Evolutionary conservation across 2,797 vertebrate genomes (phyloP).

Genomic region (Falco naumanni): DNA sequence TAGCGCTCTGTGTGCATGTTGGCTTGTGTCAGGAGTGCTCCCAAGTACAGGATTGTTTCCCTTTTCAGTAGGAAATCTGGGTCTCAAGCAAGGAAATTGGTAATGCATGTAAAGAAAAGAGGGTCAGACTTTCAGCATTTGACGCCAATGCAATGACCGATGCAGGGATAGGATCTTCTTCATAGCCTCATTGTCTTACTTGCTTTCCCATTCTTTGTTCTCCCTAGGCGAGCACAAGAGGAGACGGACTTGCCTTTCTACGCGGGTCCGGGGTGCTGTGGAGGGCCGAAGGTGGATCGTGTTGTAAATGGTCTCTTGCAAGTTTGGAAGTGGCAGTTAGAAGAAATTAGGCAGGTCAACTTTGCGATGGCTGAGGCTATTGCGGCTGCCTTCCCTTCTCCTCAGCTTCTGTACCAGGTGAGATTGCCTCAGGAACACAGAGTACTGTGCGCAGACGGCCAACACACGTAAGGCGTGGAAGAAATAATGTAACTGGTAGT

Average conservation of each 20-base stretch:
- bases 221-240: constrained; percentile 81
- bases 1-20: background rate
- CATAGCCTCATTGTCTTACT: background rate
- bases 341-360: constrained; percentile 92
- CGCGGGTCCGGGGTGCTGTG: constrained; percentile 85
- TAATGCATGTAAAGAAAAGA: background rate
- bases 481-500: background rate
- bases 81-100: background rate
- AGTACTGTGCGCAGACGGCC: background rate
- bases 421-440: background rate
- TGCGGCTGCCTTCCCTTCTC: constrained; percentile 87
- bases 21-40: background rate
- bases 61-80: background rate
- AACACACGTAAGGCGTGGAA: too few relatives aligned
- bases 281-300: constrained; percentile 84
- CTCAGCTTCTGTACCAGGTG: constrained; percentile 84
- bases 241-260: constrained; percentile 85
- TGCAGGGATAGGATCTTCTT: background rate
- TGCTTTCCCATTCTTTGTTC: background rate
- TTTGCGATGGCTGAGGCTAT: constrained; percentile 88
- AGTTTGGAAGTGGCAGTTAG: constrained; percentile 92
- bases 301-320: constrained; percentile 85
- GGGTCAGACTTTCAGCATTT: background rate
- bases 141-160: background rate
- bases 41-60: background rate